Base-by-base conservation (phyloP, 2,113 vertebrate genomes). In the Caranx ignobilis region DNA sequence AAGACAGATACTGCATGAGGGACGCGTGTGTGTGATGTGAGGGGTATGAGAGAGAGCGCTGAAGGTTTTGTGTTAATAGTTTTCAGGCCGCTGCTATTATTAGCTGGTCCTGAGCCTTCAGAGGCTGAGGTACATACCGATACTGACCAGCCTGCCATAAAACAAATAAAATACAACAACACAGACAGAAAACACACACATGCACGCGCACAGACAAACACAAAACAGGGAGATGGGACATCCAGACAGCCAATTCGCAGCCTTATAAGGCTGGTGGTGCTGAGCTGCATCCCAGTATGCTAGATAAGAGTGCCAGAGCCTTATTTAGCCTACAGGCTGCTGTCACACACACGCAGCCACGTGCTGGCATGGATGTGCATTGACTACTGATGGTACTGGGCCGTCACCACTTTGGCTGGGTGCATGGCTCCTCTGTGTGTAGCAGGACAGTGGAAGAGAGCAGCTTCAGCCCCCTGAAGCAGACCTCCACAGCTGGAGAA, bases 191-290 rank as follows among this genome's bases (percentile, higher is more conserved):
- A 68, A 37, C 59, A 68, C 39, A 45, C 32, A 60, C 57, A 34
- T 1, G 26, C 55, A 31, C 59, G 66, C 32, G 6, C 50, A 37
- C 50, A 67, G 18, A 79, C 62, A 75, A 67, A 81, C 52, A 63
- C 64, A 64, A 71, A 83, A 73, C 66, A 69, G 59, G 18, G 64
- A 63, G 81, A 60, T 39, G 61, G 82, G 81, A 84, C 75, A 56
- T 78, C 35, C 64, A 77, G 69, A 74, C 69, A 32, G 31, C 75
- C 74, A 81, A 54, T 35, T 61, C 39, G 45, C 65, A 48, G 75
- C 93, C 93, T 88, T 93, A 87, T 89, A 93, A 90, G 92, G 91
- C 60, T 35, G 37, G 70, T 65, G 75, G 59, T 54, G 37, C 59
- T 72, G 74, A 84, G 87, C 69, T 60, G 37, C 45, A 68, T 79